These are phyloP conservation scores for Pandion haliaetus DNA, from an alignment of 2,113 vertebrate species.

Conservation along the genomic window DNA sequence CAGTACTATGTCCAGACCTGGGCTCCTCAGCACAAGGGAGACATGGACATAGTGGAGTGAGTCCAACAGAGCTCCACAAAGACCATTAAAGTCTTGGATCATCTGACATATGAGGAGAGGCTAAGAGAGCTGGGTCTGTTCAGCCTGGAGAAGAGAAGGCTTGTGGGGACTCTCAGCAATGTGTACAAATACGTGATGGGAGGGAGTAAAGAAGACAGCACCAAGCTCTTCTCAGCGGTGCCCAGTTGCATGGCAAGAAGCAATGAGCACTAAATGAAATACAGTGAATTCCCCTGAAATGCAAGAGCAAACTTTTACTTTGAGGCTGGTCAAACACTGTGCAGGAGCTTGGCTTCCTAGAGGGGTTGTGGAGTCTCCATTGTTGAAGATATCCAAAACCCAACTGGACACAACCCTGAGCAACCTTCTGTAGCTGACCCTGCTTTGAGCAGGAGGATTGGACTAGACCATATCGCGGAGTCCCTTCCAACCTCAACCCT, in stretches of 20 bases:
- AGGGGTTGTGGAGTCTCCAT: neutral
- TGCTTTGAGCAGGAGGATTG: neutral
- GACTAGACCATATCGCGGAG: neutral
- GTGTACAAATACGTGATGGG: neutral
- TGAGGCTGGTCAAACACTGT: neutral
- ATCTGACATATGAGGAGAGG: neutral
- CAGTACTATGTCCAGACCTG: neutral
- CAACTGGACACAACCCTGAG: neutral
- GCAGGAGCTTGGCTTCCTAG: neutral
- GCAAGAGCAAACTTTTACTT: neutral
- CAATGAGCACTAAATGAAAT: neutral
- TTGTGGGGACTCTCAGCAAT: accelerated
- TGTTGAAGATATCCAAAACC: neutral
- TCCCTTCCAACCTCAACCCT: neutral
- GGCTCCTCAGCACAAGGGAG: neutral
- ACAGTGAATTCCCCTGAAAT: neutral
- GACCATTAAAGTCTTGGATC: neutral
- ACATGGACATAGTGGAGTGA: neutral
- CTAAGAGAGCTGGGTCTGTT: neutral
- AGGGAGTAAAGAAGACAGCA: neutral
- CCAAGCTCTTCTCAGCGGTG: neutral
- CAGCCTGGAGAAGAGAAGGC: neutral
- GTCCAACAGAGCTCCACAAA: neutral
- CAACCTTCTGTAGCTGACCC: neutral
- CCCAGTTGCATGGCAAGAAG: neutral